phyloP scores from a whole-genome alignment of 2,797 vertebrate species.

The Helicolenus hilgendorfi region DNA sequence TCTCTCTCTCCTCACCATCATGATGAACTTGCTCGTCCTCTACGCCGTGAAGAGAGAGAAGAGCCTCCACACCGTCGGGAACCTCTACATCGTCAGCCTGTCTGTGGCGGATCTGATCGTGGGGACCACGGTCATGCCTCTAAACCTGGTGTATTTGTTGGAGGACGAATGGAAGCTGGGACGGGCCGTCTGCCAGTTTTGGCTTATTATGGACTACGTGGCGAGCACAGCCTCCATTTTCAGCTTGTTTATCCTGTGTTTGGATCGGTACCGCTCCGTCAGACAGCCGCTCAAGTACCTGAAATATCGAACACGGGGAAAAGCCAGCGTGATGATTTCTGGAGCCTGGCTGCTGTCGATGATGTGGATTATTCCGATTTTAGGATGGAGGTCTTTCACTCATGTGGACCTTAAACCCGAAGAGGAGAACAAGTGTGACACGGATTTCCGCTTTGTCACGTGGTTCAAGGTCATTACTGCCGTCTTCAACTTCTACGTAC shows the following conservation, averaged over 20 bases:
- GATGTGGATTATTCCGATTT: constrained; percentile 95
- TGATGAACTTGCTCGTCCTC: constrained; percentile 97
- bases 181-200: constrained; percentile 93
- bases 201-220: constrained; percentile 98
- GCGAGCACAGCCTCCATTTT: constrained; percentile 98
- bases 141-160: constrained; percentile 94
- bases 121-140: constrained; percentile 95
- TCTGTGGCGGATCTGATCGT: constrained; percentile 96
- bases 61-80: constrained; percentile 97
- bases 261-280: constrained; percentile 96
- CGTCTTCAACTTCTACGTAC: constrained; percentile 96
- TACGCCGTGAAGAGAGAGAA: constrained; percentile 94
- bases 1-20: constrained; percentile 93
- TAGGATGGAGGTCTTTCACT: constrained; percentile 94
- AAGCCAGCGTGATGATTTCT: constrained; percentile 91
- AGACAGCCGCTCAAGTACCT: constrained; percentile 95
- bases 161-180: constrained; percentile 91
- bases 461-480: constrained; percentile 97
- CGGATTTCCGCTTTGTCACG: constrained; percentile 94
- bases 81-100: constrained; percentile 97
- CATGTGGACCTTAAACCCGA: constrained; percentile 87
- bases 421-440: constrained; percentile 92
- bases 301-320: constrained; percentile 94
- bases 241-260: constrained; percentile 95
- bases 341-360: constrained; percentile 95